Percentiles rank a stretch among this genome's conserved stretches.
phyloP scores from a whole-genome alignment of 2,888 invertebrate species.

The Drosophila stalkeri region DNA sequence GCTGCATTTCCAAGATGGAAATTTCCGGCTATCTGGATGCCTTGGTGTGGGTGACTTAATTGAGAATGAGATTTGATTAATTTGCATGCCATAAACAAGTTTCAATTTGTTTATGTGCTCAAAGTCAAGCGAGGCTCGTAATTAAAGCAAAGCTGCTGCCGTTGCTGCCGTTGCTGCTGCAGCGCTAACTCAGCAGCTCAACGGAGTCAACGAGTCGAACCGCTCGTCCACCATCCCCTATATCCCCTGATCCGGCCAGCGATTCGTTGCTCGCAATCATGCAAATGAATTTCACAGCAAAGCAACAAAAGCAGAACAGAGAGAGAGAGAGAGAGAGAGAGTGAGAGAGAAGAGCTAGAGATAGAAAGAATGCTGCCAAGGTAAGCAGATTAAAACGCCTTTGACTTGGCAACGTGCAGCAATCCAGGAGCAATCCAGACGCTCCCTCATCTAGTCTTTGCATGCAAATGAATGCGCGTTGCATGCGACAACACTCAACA shows the following conservation, averaged over 20 bases:
- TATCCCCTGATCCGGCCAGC: not conserved
- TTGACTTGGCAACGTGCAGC: conserved; percentile 70
- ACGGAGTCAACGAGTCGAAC: conserved; percentile 3
- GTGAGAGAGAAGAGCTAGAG: not conserved
- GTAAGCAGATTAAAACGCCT: conserved; percentile 80
- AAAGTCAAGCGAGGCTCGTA: conserved; percentile 53
- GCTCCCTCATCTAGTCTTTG: conserved; percentile 41
- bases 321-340: conserved; percentile 24
- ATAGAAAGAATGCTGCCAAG: conserved; percentile 56
- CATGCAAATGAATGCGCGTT: conserved; percentile 67
- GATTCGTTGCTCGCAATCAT: conserved; percentile 25
- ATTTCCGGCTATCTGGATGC: conserved; percentile 39
- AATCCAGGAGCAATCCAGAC: conserved; percentile 39
- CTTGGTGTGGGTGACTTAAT: conserved; percentile 44
- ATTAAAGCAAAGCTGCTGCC: conserved; percentile 73
- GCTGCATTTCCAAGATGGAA: conserved; percentile 22
- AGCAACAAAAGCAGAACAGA: not conserved
- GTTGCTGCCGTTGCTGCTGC: conserved; percentile 51
- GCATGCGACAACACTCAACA: conserved; percentile 38
- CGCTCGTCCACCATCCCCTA: not conserved
- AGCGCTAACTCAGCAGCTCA: conserved; percentile 26
- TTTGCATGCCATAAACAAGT: conserved; percentile 78
- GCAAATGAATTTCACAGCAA: conserved; percentile 42
- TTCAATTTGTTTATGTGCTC: conserved; percentile 76
- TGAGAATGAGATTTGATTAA: conserved; percentile 77